Percentiles rank a stretch among this genome's conserved stretches.
These are phyloP conservation scores for Spongilla lacustris DNA, from an alignment of 37 sponge, comb jelly and placozoan species.

Conservation along the genomic window DNA sequence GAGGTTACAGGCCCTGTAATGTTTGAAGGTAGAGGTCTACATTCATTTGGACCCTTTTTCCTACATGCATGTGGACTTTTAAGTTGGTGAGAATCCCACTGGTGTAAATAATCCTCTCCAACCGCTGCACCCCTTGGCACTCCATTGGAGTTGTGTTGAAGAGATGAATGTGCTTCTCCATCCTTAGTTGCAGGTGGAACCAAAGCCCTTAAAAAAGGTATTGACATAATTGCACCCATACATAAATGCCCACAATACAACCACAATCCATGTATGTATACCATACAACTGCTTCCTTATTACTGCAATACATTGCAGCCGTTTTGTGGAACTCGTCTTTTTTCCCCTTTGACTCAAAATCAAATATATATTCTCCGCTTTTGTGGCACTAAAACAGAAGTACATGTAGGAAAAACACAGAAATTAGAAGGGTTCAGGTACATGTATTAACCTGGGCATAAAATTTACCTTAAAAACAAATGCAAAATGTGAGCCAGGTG, in stretches of 20 bases:
- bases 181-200: background rate
- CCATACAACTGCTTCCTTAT: background rate
- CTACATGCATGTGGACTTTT: background rate
- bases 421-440: too few relatives aligned
- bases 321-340: constrained; percentile 31
- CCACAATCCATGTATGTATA: background rate
- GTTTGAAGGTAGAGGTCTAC: background rate
- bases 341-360: constrained; percentile 10
- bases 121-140: background rate
- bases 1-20: background rate
- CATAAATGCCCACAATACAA: background rate
- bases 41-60: background rate
- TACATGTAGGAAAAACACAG: too few relatives aligned
- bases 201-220: background rate
- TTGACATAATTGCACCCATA: background rate
- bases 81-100: background rate
- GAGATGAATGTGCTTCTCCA: background rate
- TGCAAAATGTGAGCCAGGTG: constrained; percentile 53
- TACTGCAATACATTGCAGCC: constrained; percentile 7
- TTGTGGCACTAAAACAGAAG: constrained; percentile 56
- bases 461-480: constrained; percentile 79
- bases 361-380: constrained; percentile 71
- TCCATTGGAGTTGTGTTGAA: background rate
- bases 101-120: background rate
- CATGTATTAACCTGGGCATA: too few relatives aligned